A percentile compares a stretch with the other conserved stretches of the same genome.
These are phyloP conservation scores for Lepidurus apus DNA, from an alignment of 1,140 invertebrate genomes.

Conservation along the genomic window DNA sequence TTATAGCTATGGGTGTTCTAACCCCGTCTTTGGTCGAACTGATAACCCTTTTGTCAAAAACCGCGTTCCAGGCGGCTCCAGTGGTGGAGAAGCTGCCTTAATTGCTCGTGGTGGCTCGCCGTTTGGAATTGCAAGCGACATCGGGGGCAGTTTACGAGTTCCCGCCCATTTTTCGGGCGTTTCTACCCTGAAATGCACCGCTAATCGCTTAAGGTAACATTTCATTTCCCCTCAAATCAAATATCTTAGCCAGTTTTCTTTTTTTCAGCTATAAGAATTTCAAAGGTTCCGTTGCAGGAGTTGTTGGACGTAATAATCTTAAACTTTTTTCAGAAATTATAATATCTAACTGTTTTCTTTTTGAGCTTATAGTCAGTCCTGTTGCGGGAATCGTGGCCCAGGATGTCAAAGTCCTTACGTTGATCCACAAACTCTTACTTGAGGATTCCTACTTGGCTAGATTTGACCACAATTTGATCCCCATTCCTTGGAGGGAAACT, in stretches of 20 bases:
- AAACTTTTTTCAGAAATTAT: not conserved
- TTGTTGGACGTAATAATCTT: conserved; percentile 28
- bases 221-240: not conserved
- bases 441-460: conserved; percentile 35
- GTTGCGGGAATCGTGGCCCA: conserved; percentile 37
- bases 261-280: not conserved
- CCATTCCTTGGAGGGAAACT: conserved; percentile 38
- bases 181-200: conserved; percentile 49
- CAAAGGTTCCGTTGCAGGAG: not conserved
- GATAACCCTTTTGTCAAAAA: conserved; percentile 43
- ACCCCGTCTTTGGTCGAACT: conserved; percentile 50
- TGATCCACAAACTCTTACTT: conserved; percentile 34
- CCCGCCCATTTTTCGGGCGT: conserved; percentile 57
- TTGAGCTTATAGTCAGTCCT: conserved; percentile 30
- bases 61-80: conserved; percentile 46
- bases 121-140: conserved; percentile 49
- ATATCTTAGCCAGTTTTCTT: not conserved
- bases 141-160: conserved; percentile 56
- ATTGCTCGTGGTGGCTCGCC: conserved; percentile 49
- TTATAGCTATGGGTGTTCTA: conserved; percentile 44
- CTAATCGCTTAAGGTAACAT: conserved; percentile 37
- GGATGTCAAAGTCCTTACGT: conserved; percentile 34
- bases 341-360: not conserved
- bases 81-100: conserved; percentile 40
- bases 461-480: conserved; percentile 36